These are phyloP conservation scores for Sebastes ruberrimus DNA, from an alignment of 2,797 vertebrate genomes.

Conservation along the genomic window DNA sequence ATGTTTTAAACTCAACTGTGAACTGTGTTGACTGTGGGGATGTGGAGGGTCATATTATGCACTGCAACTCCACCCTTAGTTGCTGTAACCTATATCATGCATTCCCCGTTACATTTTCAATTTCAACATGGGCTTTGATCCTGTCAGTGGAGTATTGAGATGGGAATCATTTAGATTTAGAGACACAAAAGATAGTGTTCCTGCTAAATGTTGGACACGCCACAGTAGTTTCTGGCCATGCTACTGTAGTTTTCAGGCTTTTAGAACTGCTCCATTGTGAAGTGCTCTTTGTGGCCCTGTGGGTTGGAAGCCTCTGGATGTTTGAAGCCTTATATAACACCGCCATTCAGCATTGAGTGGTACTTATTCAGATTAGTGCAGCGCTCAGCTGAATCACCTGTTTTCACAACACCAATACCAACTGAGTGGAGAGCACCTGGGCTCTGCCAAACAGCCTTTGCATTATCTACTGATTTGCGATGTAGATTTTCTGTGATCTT, in stretches of 20 bases:
- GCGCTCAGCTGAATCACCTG: constrained; percentile 68
- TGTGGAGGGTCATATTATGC: neutral
- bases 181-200: neutral
- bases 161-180: neutral
- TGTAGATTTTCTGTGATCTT: constrained; percentile 43
- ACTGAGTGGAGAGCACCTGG: constrained; percentile 43
- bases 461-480: constrained; percentile 41
- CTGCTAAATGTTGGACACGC: neutral
- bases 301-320: constrained; percentile 54
- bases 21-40: neutral
- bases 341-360: constrained; percentile 77
- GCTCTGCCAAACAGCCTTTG: constrained; percentile 45
- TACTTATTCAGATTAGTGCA: constrained; percentile 79
- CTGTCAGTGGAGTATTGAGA: neutral
- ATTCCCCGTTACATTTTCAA: neutral
- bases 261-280: constrained; percentile 20
- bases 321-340: constrained; percentile 73
- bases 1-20: neutral
- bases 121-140: neutral
- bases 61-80: neutral
- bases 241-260: constrained; percentile 14
- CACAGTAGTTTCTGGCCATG: neutral
- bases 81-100: neutral
- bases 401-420: constrained; percentile 63
- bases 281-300: constrained; percentile 52